Evolutionary conservation across 2,113 vertebrate genomes (phyloP).

Genomic region (Erinaceus europaeus): DNA sequence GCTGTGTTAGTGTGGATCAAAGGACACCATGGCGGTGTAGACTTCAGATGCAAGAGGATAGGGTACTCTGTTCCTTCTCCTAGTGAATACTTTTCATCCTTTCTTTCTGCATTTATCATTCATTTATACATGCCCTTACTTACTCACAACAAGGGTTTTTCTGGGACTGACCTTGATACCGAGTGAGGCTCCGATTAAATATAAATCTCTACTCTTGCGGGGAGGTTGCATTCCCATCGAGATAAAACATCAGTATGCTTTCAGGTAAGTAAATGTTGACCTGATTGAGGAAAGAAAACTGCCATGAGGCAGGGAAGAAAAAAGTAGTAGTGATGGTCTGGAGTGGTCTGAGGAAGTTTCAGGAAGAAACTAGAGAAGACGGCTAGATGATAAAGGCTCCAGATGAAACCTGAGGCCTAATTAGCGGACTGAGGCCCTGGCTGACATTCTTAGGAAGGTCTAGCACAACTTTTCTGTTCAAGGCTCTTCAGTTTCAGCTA

Average conservation of each 20-base stretch:
- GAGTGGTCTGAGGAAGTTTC: background rate
- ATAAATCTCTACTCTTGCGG: background rate
- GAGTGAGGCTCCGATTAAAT: background rate
- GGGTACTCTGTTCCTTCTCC: background rate
- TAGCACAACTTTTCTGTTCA: background rate
- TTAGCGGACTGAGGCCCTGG: background rate
- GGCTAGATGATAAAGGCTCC: background rate
- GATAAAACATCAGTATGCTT: background rate
- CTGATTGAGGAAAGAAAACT: background rate
- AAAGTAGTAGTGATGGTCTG: background rate
- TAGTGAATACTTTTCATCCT: background rate
- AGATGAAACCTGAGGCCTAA: background rate
- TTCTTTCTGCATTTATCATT: slow-evolving; percentile 6
- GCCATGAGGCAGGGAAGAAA: background rate
- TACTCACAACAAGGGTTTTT: background rate
- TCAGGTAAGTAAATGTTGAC: background rate
- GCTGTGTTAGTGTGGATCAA: background rate
- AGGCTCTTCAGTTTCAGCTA: background rate
- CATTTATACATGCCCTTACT: background rate
- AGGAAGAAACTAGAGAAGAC: background rate
- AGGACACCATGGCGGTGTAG: background rate
- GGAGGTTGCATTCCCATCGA: background rate
- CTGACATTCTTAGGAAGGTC: background rate
- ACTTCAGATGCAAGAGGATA: background rate
- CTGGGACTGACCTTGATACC: slow-evolving; percentile 4